phyloP scores from a whole-genome alignment of 2,113 vertebrate species.

The Stigmatopora argus region DNA sequence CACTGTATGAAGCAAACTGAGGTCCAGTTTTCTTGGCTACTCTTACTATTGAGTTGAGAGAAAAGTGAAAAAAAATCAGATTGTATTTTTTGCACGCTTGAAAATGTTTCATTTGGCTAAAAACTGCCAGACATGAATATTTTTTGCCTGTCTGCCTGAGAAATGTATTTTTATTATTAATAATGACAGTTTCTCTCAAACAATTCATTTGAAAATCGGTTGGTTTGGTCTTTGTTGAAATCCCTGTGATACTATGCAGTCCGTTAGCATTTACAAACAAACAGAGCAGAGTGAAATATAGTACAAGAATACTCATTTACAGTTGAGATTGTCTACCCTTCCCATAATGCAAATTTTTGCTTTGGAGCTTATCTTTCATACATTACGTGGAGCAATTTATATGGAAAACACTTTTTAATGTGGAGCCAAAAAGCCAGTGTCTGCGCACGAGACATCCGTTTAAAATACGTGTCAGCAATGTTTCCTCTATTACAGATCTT shows the following conservation, averaged over 20 bases:
- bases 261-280: conserved; percentile 22
- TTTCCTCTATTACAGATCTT: conserved; percentile 43
- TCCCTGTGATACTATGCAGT: neutral
- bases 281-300: conserved; percentile 28
- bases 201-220: neutral
- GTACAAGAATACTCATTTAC: conserved; percentile 29
- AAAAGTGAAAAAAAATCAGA: neutral
- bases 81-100: neutral
- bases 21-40: neutral
- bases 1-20: neutral
- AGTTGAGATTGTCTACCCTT: conserved; percentile 13
- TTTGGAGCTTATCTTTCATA: conserved; percentile 43
- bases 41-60: neutral
- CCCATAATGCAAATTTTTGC: conserved; percentile 28
- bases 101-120: neutral
- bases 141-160: neutral
- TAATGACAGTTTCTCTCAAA: neutral
- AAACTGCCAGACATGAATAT: neutral
- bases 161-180: no score
- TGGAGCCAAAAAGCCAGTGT: conserved; percentile 15
- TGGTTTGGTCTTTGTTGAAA: neutral
- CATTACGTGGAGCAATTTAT: conserved; percentile 50
- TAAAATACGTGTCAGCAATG: conserved; percentile 36
- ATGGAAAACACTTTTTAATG: conserved; percentile 58
- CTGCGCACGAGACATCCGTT: conserved; percentile 34